These are phyloP conservation scores for Platycheirus albimanus DNA, from an alignment of 2,888 invertebrate species.

Conservation along the genomic window DNA sequence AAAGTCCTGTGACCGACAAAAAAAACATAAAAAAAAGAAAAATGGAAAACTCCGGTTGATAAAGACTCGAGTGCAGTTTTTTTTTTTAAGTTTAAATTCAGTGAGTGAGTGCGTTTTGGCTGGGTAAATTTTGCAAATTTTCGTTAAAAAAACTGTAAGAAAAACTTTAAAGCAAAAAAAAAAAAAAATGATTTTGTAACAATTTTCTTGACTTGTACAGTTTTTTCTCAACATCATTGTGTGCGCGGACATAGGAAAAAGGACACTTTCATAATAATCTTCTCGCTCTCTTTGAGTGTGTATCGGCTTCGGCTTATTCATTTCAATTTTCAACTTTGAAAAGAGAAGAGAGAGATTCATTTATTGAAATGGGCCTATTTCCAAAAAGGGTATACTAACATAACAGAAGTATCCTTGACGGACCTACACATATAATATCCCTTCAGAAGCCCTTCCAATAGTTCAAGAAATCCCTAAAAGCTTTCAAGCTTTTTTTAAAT, in stretches of 20 bases:
- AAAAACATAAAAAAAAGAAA: slow-evolving; percentile 46
- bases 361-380: background rate
- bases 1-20: slow-evolving; percentile 77
- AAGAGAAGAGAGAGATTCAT: background rate
- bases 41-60: slow-evolving; percentile 76
- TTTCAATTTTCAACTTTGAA: background rate
- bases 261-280: slow-evolving; percentile 34
- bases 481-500: slow-evolving; percentile 23
- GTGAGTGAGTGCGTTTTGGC: slow-evolving; percentile 53
- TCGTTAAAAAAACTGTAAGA: slow-evolving; percentile 38
- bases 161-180: slow-evolving; percentile 30
- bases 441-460: slow-evolving; percentile 33
- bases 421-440: slow-evolving; percentile 32
- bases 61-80: slow-evolving; percentile 50
- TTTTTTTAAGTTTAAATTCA: slow-evolving; percentile 34
- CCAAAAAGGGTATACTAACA: slow-evolving; percentile 62
- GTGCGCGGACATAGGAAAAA: slow-evolving; percentile 60
- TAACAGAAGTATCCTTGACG: slow-evolving; percentile 64
- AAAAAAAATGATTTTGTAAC: slow-evolving; percentile 68
- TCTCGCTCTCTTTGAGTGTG: slow-evolving; percentile 23
- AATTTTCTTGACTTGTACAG: slow-evolving; percentile 62
- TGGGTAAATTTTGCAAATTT: slow-evolving; percentile 49
- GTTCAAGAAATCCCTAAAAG: slow-evolving; percentile 5
- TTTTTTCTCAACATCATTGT: slow-evolving; percentile 40
- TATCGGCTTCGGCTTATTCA: background rate